These are phyloP conservation scores for Ammodytes marinus DNA, from an alignment of 2,113 vertebrate genomes.

Conservation along the genomic window DNA sequence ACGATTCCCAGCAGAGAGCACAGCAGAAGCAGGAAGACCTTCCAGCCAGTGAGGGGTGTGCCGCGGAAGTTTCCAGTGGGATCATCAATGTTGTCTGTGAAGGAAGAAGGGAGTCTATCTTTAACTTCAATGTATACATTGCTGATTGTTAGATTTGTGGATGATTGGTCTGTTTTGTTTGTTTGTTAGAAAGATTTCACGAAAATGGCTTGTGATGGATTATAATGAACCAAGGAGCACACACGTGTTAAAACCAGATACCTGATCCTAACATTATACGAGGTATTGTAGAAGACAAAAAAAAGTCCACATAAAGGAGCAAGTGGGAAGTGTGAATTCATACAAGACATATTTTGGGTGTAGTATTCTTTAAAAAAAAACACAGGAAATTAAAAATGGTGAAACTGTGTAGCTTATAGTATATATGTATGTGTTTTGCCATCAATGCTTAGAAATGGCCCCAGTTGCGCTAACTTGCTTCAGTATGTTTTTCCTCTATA, in stretches of 20 bases:
- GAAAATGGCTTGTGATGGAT: not conserved
- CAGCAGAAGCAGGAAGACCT: conserved; percentile 95
- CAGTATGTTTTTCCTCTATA: too few relatives aligned
- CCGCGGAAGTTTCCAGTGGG: conserved; percentile 96
- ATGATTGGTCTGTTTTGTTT: not conserved
- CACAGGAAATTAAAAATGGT: too few relatives aligned
- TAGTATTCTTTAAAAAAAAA: too few relatives aligned
- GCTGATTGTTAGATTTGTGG: not conserved
- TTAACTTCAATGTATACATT: not conserved
- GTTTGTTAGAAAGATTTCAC: not conserved
- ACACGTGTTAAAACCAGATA: not conserved
- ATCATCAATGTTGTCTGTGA: conserved; percentile 95
- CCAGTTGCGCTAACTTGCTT: too few relatives aligned
- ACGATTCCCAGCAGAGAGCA: conserved; percentile 96
- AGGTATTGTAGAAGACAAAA: too few relatives aligned
- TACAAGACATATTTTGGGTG: too few relatives aligned
- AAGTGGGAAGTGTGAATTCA: too few relatives aligned
- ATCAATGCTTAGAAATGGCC: too few relatives aligned
- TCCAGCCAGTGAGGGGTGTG: conserved; percentile 95
- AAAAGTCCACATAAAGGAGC: too few relatives aligned
- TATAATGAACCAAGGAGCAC: not conserved
- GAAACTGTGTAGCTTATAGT: too few relatives aligned
- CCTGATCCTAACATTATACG: not conserved
- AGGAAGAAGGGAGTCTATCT: not conserved
- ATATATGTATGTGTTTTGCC: too few relatives aligned